Evolutionary conservation across 2,888 invertebrate genomes (phyloP).

Genomic region (Lymantria monacha): DNA sequence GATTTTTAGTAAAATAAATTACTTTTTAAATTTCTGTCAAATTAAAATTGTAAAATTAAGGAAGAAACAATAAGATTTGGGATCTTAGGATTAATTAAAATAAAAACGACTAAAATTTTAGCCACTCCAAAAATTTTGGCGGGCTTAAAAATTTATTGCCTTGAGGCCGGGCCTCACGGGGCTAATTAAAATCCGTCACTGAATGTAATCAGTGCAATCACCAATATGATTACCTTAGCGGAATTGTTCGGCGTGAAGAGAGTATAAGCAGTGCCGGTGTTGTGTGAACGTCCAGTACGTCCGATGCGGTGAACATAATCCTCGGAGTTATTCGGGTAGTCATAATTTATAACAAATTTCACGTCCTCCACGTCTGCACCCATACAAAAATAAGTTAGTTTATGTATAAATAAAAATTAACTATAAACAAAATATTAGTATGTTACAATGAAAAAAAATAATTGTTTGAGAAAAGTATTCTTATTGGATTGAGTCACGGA

Average conservation of each 20-base stretch:
- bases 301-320: slow-evolving; percentile 99
- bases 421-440: neutral
- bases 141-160: no score
- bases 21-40: no score
- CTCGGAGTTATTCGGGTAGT: slow-evolving; percentile 98
- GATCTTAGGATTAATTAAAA: no score
- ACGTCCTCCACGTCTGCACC: slow-evolving; percentile 97
- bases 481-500: neutral
- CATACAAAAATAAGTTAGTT: slow-evolving; percentile 18
- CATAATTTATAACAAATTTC: slow-evolving; percentile 99
- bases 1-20: no score
- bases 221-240: slow-evolving; percentile 82
- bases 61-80: no score
- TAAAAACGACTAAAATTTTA: no score
- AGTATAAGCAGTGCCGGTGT: slow-evolving; percentile 97
- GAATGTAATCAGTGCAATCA: no score
- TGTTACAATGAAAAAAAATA: neutral
- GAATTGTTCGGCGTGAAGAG: slow-evolving; percentile 96
- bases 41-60: no score
- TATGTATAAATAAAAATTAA: neutral
- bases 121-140: no score
- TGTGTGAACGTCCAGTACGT: slow-evolving; percentile 95
- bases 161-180: no score
- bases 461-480: slow-evolving; percentile 6
- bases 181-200: no score